phyloP scores from a whole-genome alignment of 2,888 invertebrate species.

The Ennomos quercinarius region DNA sequence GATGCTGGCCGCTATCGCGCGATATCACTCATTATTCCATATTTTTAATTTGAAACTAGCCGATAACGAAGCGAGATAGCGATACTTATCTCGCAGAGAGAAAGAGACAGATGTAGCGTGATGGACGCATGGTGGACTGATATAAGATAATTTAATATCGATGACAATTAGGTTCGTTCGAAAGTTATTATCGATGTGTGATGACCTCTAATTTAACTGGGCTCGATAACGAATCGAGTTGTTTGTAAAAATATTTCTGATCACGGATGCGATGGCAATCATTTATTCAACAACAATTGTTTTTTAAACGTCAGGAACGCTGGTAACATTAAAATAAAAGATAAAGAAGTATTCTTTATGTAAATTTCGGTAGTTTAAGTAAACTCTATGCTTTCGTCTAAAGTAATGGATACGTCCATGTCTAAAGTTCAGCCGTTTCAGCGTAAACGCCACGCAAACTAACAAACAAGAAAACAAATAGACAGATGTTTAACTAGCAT shows the following conservation, averaged over 20 bases:
- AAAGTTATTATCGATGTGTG: constrained; percentile 44
- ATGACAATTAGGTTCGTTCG: constrained; percentile 48
- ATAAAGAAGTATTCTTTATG: too few relatives aligned
- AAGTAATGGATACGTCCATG: too few relatives aligned
- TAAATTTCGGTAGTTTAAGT: too few relatives aligned
- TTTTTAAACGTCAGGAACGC: too few relatives aligned
- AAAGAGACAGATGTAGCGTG: constrained; percentile 64
- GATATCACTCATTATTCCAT: constrained; percentile 66
- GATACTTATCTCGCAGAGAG: constrained; percentile 48
- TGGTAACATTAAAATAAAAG: too few relatives aligned
- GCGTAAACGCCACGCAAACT: too few relatives aligned
- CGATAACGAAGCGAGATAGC: constrained; percentile 61
- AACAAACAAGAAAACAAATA: too few relatives aligned
- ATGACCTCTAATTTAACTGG: constrained; percentile 41
- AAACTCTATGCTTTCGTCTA: too few relatives aligned
- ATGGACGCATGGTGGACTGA: constrained; percentile 64
- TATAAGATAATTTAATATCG: constrained; percentile 45
- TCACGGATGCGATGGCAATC: constrained; percentile 7
- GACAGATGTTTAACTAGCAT: too few relatives aligned
- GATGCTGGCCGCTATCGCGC: constrained; percentile 67
- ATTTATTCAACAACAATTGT: too few relatives aligned
- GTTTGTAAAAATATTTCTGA: constrained; percentile 16
- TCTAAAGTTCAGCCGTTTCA: too few relatives aligned
- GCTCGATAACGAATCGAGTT: constrained; percentile 26
- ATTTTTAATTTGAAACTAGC: constrained; percentile 70